A percentile compares a stretch with the other conserved stretches of the same genome.
These are phyloP conservation scores for Ianthella basta DNA, from an alignment of 37 sponge, comb jelly and placozoan genomes.

Conservation along the genomic window DNA sequence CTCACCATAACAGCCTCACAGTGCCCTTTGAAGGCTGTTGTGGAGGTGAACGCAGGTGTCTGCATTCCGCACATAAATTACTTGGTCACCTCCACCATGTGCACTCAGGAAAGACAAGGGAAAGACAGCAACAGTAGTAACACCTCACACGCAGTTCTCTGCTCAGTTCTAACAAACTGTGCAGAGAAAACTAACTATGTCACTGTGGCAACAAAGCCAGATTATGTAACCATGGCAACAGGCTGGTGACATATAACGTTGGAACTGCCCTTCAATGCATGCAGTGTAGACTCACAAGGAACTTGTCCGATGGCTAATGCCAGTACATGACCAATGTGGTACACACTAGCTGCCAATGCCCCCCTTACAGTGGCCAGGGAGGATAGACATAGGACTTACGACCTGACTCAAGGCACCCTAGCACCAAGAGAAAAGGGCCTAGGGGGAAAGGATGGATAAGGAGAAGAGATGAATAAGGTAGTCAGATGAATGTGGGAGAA, in stretches of 20 bases:
- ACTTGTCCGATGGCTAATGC: constrained; percentile 85
- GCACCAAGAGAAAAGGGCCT: too few species aligned
- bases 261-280: too few species aligned
- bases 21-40: constrained; percentile 93
- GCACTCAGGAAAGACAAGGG: constrained; percentile 43
- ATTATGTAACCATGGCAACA: constrained; percentile 33
- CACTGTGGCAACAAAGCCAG: constrained; percentile 14
- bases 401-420: constrained; percentile 73
- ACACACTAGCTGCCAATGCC: constrained; percentile 38
- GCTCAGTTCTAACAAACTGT: neutral
- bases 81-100: constrained; percentile 87
- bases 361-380: constrained; percentile 53
- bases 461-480: too few species aligned
- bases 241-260: neutral
- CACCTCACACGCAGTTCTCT: too few species aligned
- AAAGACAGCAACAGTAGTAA: neutral
- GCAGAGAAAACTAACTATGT: neutral
- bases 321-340: constrained; percentile 82
- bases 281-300: constrained; percentile 50
- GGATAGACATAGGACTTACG: constrained; percentile 56
- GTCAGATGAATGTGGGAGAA: too few species aligned
- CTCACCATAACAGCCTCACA: constrained; percentile 81
- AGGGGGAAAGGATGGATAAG: too few species aligned
- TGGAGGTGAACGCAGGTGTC: constrained; percentile 64
- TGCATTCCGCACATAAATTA: constrained; percentile 84